Percentiles rank a stretch among this genome's conserved stretches.
phyloP scores from a whole-genome alignment of 2,888 invertebrate genomes.

The Willowsia nigromaculata region DNA sequence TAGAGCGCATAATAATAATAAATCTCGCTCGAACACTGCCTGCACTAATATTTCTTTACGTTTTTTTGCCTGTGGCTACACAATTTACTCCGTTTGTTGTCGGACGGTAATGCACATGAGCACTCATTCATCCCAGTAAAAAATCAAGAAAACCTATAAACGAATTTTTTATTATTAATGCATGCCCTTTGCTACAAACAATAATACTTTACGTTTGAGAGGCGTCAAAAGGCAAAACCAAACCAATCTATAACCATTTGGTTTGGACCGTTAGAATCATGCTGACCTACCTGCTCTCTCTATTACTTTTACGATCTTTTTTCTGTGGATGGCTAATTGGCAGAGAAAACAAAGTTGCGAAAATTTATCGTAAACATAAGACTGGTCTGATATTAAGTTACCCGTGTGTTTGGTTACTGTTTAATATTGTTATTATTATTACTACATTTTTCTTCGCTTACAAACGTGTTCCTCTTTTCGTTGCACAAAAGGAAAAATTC shows the following conservation, averaged over 20 bases:
- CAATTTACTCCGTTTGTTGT: background rate
- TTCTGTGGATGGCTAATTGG: slow-evolving; percentile 12
- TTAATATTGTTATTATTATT: background rate
- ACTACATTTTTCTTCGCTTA: background rate
- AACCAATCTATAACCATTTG: slow-evolving; percentile 7
- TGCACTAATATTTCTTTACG: background rate
- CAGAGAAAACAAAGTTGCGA: background rate
- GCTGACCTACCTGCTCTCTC: slow-evolving; percentile 15
- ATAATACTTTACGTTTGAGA: background rate
- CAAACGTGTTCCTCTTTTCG: background rate
- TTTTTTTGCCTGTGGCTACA: background rate
- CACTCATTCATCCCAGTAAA: background rate
- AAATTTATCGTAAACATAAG: background rate
- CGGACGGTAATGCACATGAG: background rate
- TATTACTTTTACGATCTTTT: slow-evolving; percentile 9
- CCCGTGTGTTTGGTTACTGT: no score
- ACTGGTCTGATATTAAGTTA: background rate
- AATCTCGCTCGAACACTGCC: no score
- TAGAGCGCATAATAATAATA: no score
- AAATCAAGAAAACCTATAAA: background rate
- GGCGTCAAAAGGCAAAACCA: slow-evolving; percentile 30
- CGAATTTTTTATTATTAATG: background rate
- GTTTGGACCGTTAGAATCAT: slow-evolving; percentile 3
- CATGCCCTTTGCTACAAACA: background rate
- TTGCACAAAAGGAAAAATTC: no score